Conservation (phyloP, 2,113 vertebrate genomes). For the Neogobius melanostomus region DNA sequence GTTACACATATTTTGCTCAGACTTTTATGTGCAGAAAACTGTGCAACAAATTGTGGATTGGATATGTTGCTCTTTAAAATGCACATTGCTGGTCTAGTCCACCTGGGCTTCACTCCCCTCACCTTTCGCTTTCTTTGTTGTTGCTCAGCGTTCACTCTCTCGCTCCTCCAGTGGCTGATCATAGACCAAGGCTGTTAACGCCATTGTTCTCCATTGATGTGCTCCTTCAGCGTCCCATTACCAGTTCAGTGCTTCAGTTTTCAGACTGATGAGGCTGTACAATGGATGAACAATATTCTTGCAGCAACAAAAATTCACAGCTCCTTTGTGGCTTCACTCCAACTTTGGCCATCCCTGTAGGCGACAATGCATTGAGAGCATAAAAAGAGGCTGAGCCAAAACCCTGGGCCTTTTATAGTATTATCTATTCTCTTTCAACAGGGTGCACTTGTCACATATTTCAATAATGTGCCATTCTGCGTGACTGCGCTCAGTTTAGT, state of each 20-base stretch:
- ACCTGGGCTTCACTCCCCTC: conserved; percentile 4
- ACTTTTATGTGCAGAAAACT: not conserved
- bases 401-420: conserved; percentile 36
- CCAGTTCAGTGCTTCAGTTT: conserved; percentile 55
- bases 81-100: conserved; percentile 36
- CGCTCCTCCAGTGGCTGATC: conserved; percentile 25
- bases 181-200: conserved; percentile 21
- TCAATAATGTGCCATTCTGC: conserved; percentile 65
- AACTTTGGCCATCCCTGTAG: conserved; percentile 47
- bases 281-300: conserved; percentile 52
- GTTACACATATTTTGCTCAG: too few species aligned
- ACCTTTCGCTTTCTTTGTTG: conserved; percentile 3
- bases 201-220: conserved; percentile 56
- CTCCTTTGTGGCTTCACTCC: conserved; percentile 47
- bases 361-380: conserved; percentile 7
- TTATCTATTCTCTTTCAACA: conserved; percentile 58
- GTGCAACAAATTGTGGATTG: not conserved
- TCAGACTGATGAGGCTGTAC: conserved; percentile 55
- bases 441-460: conserved; percentile 62
- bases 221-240: conserved; percentile 39
- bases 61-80: conserved; percentile 1
- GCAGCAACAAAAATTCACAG: conserved; percentile 29
- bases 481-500: conserved; percentile 56
- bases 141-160: conserved; percentile 31
- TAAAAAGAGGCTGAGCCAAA: conserved; percentile 10